Conservation (phyloP, 2,113 vertebrate species). For the human (Homo sapiens) region DNA sequence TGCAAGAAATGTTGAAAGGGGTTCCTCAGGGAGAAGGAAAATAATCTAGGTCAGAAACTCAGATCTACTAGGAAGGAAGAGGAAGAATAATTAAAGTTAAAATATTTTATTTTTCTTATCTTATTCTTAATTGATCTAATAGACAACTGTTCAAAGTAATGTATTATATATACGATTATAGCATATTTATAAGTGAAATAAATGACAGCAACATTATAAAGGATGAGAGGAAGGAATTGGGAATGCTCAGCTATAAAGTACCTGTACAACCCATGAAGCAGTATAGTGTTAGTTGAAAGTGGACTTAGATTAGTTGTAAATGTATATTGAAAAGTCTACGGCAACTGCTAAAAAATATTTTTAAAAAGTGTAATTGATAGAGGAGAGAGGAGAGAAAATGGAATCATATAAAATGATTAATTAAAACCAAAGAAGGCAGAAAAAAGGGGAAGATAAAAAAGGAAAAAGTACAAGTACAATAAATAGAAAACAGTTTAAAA, state of each 20-base stretch:
- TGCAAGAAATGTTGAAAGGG: not conserved
- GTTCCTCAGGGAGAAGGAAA: not conserved
- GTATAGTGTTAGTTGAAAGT: not conserved
- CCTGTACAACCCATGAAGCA: not conserved
- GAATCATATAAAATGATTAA: not conserved
- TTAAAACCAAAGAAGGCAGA: not conserved
- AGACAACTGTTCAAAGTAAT: not conserved
- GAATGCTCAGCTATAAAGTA: not conserved
- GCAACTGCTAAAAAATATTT: not conserved
- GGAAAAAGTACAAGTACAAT: not conserved
- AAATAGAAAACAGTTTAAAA: not conserved
- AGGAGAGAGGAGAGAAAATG: not conserved
- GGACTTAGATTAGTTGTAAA: not conserved
- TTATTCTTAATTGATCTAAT: not conserved
- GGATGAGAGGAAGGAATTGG: not conserved
- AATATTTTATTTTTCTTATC: not conserved
- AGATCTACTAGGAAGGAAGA: not conserved
- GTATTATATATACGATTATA: not conserved
- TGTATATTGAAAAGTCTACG: not conserved
- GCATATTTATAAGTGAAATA: not conserved
- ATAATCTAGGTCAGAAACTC: not conserved
- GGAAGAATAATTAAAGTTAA: not conserved
- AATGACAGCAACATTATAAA: not conserved
- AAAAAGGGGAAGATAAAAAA: not conserved
- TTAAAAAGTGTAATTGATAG: not conserved